Evolutionary conservation across 2,888 invertebrate species (phyloP).

Genomic region (Keiferia lycopersicella): DNA sequence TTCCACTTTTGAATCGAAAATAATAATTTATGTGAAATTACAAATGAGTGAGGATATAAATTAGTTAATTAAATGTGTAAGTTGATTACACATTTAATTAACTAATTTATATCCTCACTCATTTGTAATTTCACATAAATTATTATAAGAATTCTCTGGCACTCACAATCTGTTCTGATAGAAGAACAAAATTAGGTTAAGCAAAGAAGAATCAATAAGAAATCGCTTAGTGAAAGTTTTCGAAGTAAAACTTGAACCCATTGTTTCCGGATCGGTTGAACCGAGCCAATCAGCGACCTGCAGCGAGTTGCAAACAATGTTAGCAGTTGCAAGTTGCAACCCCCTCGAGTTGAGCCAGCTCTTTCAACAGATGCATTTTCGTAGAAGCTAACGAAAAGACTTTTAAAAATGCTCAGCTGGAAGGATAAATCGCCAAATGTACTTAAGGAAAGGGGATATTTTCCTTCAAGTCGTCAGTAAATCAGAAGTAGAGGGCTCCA

Average conservation of each 20-base stretch:
- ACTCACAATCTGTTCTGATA: not conserved
- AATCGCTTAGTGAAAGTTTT: slow-evolving; percentile 6
- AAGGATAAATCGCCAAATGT: slow-evolving; percentile 11
- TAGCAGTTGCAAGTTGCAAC: slow-evolving; percentile 5
- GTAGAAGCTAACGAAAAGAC: slow-evolving; percentile 12
- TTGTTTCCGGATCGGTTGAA: slow-evolving; percentile 1
- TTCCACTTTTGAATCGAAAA: not conserved
- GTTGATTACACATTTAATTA: too few species aligned
- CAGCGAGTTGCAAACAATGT: slow-evolving; percentile 22
- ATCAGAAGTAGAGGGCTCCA: slow-evolving; percentile 16
- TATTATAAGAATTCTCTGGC: too few species aligned
- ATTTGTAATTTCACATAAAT: not conserved
- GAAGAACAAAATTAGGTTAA: not conserved
- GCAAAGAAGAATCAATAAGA: not conserved
- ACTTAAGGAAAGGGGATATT: not conserved
- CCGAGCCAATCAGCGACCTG: slow-evolving; percentile 9
- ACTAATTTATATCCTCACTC: too few species aligned
- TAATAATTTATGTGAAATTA: not conserved
- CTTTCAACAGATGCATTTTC: slow-evolving; percentile 11
- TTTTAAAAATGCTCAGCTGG: slow-evolving; percentile 9
- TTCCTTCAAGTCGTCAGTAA: slow-evolving; percentile 6
- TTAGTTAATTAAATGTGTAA: too few species aligned
- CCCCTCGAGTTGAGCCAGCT: slow-evolving; percentile 2
- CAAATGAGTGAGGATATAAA: too few species aligned
- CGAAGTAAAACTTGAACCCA: not conserved